These are phyloP conservation scores for Aspidiotus rigidus DNA, from an alignment of 2,888 invertebrate genomes.

Conservation along the genomic window DNA sequence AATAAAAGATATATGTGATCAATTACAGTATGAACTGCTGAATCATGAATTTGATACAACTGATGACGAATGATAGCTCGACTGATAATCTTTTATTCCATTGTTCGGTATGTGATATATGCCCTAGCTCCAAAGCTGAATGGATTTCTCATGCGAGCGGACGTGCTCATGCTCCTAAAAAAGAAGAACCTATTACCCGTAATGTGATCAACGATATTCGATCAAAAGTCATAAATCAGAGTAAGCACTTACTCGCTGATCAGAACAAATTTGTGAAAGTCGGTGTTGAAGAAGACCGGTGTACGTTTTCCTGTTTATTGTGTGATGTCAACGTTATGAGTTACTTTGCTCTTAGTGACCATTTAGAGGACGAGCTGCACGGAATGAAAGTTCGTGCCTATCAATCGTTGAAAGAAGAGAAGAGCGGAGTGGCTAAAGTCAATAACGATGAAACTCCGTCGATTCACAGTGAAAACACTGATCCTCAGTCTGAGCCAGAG, in stretches of 20 bases:
- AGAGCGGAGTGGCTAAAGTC: not conserved
- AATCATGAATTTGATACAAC: not conserved
- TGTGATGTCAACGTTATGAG: not conserved
- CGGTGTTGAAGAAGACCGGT: not conserved
- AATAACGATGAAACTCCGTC: not conserved
- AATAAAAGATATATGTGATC: no score
- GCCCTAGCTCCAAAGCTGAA: not conserved
- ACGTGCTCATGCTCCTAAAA: not conserved
- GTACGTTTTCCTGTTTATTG: not conserved
- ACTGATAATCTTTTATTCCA: not conserved
- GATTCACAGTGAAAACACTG: not conserved
- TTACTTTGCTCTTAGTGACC: not conserved
- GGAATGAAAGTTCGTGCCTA: not conserved
- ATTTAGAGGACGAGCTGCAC: not conserved
- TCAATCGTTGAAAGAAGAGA: not conserved
- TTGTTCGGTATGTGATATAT: not conserved
- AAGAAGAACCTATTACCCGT: not conserved
- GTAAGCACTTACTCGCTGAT: not conserved
- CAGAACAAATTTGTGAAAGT: not conserved
- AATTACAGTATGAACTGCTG: no score
- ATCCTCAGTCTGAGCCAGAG: not conserved
- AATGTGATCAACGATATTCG: not conserved
- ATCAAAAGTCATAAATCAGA: not conserved
- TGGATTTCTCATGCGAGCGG: not conserved
- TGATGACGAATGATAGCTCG: not conserved